Conservation (phyloP, 2,888 invertebrate species). For the Corythucha ciliata region DNA sequence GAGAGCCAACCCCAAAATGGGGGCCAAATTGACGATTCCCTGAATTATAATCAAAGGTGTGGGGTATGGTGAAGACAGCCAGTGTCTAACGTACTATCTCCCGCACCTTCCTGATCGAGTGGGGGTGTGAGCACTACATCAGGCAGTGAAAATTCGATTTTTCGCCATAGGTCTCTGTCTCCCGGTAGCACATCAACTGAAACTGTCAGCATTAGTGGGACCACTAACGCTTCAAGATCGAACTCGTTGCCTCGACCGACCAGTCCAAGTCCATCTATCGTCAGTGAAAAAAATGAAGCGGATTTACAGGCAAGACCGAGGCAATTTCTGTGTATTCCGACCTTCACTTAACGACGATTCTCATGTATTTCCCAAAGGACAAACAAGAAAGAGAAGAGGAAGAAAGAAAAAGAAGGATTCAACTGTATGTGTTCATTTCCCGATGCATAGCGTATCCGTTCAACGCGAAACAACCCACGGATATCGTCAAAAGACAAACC, state of each 20-base stretch:
- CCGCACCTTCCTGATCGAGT: background rate
- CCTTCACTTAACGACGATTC: background rate
- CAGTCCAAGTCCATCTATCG: conserved; percentile 85
- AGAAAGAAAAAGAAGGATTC: conserved; percentile 86
- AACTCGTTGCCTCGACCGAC: conserved; percentile 66
- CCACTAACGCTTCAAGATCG: conserved; percentile 45
- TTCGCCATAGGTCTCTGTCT: conserved; percentile 46
- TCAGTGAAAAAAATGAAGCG: conserved; percentile 77
- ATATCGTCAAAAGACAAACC: conserved; percentile 90
- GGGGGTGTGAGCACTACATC: background rate
- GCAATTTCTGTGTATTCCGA: background rate
- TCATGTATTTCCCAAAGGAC: conserved; percentile 48
- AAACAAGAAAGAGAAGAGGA: conserved; percentile 94
- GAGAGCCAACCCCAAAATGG: too few species aligned
- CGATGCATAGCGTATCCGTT: conserved; percentile 97
- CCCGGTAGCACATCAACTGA: conserved; percentile 54
- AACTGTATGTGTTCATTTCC: conserved; percentile 96
- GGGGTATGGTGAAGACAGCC: too few species aligned
- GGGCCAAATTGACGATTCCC: too few species aligned
- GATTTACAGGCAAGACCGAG: conserved; percentile 58
- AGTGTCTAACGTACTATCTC: too few species aligned
- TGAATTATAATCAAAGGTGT: too few species aligned
- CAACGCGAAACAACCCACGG: conserved; percentile 98
- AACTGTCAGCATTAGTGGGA: conserved; percentile 51
- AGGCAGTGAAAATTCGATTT: too few species aligned